Evolutionary conservation across 2,888 invertebrate genomes (phyloP), one percentile per base, ranked within the genome.

Genomic region (Vanessa cardui): DNA sequence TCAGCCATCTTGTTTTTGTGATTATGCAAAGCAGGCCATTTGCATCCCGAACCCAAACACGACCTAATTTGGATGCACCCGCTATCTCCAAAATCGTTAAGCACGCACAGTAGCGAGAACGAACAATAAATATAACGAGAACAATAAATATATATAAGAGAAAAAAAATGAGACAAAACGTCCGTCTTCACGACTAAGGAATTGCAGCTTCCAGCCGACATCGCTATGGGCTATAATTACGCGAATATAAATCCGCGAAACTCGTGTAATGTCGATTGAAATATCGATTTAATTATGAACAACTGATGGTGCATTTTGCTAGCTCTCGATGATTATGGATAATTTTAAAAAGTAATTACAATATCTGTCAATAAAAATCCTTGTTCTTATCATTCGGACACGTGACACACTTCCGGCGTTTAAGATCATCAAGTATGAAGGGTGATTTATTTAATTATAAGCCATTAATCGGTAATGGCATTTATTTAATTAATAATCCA

Each of bases 21-120:
- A 54, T 54, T 87, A 90, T 89, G 89, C 89, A 89, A 91, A 90
- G 77, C 65, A 83, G 77, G 77, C 74, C 78, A 90, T 92, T 92
- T 78, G 75, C 74, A 75, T 75, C 70, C 69, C 52, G 69, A 66
- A 66, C 70, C 70, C 59, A 72, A 74, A 73, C 69, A 71, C 70
- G 66, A 66, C 74, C 73, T 73, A 74, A 75, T 90, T 92, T 92
- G 92, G 88, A 85, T 88, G 84, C 87, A 79, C 79, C 82, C 82
- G 83, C 80, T 90, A 89, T 91, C 89, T 87, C 81, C 72, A 81
- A 79, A 85, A 88, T 91, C 90, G 86, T 90, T 88, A 87, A 88
- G 85, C 86, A 87, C 86, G 88, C 87, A 89, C 90, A 84, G 90
- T 90, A 91, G 90, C 89, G 81, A 81, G 85, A 86, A 87, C 88